Evolutionary conservation across 1,140 invertebrate species (phyloP).

Genomic region (silkworm (Bombyx mori)): DNA sequence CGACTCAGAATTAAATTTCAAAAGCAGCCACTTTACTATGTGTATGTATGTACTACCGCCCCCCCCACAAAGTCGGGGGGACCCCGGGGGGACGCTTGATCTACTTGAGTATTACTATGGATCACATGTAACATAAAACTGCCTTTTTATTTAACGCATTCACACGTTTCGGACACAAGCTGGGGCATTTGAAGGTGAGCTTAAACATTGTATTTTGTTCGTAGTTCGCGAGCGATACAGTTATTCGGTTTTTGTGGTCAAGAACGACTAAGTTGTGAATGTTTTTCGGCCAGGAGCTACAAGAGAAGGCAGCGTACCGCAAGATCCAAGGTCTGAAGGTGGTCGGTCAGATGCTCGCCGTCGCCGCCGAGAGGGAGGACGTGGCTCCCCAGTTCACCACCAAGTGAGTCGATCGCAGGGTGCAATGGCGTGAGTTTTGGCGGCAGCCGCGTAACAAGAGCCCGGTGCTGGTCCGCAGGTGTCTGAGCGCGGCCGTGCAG

Average conservation of each 20-base stretch:
- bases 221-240: not conserved
- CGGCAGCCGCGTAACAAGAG: not conserved
- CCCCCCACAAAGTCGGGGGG: too few relatives aligned
- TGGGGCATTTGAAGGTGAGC: too few relatives aligned
- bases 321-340: conserved; percentile 31
- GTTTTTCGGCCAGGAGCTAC: conserved; percentile 4
- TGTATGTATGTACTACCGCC: too few relatives aligned
- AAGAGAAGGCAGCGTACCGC: conserved; percentile 25
- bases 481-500: conserved; percentile 27
- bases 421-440: too few relatives aligned
- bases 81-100: too few relatives aligned
- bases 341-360: conserved; percentile 30
- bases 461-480: conserved; percentile 17
- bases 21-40: too few relatives aligned
- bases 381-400: conserved; percentile 29
- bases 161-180: too few relatives aligned
- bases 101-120: too few relatives aligned
- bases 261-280: not conserved
- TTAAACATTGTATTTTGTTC: not conserved
- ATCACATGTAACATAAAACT: too few relatives aligned
- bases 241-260: conserved; percentile 1
- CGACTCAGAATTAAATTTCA: too few relatives aligned
- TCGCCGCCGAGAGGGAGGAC: conserved; percentile 38
- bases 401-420: conserved; percentile 25
- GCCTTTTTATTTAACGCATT: too few relatives aligned